These are phyloP conservation scores for Drosophila pallidifrons DNA, from an alignment of 1,140 invertebrate genomes.

Conservation along the genomic window DNA sequence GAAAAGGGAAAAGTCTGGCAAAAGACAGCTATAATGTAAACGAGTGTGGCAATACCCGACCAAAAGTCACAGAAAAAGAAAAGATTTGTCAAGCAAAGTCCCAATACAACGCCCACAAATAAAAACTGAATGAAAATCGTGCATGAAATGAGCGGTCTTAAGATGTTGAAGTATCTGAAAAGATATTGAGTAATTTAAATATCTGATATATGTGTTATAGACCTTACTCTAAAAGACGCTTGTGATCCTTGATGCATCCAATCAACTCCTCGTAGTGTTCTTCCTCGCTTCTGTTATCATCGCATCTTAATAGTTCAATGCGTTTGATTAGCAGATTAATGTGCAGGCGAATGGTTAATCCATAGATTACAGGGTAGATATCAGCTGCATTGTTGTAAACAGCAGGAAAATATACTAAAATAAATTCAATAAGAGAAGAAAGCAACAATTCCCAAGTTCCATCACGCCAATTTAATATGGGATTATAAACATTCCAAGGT, in stretches of 20 bases:
- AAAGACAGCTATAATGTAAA: conserved; percentile 16
- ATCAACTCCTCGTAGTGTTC: conserved; percentile 38
- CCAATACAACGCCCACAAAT: conserved; percentile 31
- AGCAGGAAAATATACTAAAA: neutral
- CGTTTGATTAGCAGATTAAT: conserved; percentile 22
- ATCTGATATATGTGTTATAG: neutral
- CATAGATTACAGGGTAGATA: conserved; percentile 35
- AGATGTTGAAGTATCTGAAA: conserved; percentile 26
- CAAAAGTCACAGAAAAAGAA: conserved; percentile 45
- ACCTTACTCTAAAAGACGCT: conserved; percentile 42
- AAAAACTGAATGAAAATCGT: conserved; percentile 54
- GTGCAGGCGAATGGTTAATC: conserved; percentile 30
- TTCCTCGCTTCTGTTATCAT: conserved; percentile 6
- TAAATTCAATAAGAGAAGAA: conserved; percentile 13
- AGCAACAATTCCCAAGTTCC: conserved; percentile 31
- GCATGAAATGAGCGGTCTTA: conserved; percentile 39
- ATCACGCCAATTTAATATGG: conserved; percentile 39
- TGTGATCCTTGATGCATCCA: conserved; percentile 53
- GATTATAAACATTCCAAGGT: conserved; percentile 47
- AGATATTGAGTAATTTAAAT: no score
- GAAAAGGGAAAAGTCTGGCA: conserved; percentile 57
- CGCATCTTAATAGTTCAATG: conserved; percentile 23
- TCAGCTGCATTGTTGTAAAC: neutral
- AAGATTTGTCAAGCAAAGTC: conserved; percentile 40
- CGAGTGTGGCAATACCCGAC: conserved; percentile 23